Percentiles rank a stretch among this genome's conserved stretches.
These are phyloP conservation scores for Parnassius smintheus DNA, from an alignment of 2,888 invertebrate species.

Conservation along the genomic window DNA sequence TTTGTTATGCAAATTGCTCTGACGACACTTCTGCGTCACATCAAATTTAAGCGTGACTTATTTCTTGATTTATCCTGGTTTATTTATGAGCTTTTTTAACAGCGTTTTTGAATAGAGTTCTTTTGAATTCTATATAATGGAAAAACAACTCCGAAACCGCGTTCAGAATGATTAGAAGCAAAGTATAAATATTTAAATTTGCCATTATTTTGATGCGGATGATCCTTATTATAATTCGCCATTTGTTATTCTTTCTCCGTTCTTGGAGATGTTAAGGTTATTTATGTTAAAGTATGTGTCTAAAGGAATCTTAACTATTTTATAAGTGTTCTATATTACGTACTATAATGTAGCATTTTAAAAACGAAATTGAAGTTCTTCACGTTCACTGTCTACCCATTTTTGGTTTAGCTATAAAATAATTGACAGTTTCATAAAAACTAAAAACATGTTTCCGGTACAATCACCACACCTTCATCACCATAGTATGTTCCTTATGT, in stretches of 20 bases:
- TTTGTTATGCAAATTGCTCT: constrained; percentile 39
- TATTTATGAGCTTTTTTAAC: constrained; percentile 26
- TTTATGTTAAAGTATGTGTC: neutral
- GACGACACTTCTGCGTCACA: constrained; percentile 38
- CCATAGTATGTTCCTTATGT: no score
- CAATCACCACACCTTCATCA: no score
- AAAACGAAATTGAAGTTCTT: no score
- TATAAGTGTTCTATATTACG: no score
- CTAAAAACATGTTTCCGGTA: no score
- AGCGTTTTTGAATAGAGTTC: constrained; percentile 16
- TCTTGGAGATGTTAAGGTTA: neutral
- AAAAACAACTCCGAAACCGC: constrained; percentile 19
- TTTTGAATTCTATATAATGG: constrained; percentile 21
- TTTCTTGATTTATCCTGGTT: constrained; percentile 31
- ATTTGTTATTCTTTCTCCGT: constrained; percentile 20
- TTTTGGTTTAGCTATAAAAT: no score
- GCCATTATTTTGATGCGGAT: constrained; percentile 27
- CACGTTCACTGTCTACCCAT: no score
- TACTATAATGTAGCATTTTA: no score
- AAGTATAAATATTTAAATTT: constrained; percentile 27
- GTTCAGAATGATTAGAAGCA: constrained; percentile 16
- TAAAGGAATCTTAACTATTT: no score
- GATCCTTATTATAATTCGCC: constrained; percentile 22
- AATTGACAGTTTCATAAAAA: no score
- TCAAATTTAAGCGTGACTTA: constrained; percentile 36